Evolutionary conservation across 2,113 vertebrate genomes (phyloP), one percentile per base, ranked within the genome.

Genomic region (Channa maculata): DNA sequence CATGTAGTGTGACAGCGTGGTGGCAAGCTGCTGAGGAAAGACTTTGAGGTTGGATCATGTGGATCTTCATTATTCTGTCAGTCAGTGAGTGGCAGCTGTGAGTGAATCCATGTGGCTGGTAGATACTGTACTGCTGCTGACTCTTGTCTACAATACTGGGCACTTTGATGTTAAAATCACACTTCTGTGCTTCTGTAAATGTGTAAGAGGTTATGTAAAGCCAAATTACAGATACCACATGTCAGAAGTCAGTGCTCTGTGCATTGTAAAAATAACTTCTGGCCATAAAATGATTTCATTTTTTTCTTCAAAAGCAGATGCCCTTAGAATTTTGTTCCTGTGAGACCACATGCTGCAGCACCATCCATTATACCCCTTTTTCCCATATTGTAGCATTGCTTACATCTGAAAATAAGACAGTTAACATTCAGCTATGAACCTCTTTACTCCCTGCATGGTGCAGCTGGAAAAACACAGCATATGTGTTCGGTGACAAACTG

Each of bases 391-490:
- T 60, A 53, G 15, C 55, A 43, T 2, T 55, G 64, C 33, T 85
- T 69, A 57, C 49, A 74, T 71, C 72, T 84, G 51, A 86, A 78
- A 51, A 38, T 53, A 64, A 67, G 3, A 63, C 43, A 55, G 33
- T 78, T 61, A 70, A 77, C 75, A 50, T 65, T 75, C 55, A 51
- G 45, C 58, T 75, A 57, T 57, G 52, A 73, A 67, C 54, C 68
- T 75, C 73, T 75, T 72, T 49, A 48, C 75, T 75, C 71, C 62
- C 63, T 79, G 68, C 82, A 75, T 75, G 79, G 55, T 88, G 77
- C 91, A 91, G 89, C 90, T 93, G 89, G 77, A 85, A 77, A 88
- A 92, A 92, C 90, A 87, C 75, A 75, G 72, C 49, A 6, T 14
- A 50, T 8, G 45, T 75, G 79, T 72, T 58, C 62, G 54, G 74